Evolutionary conservation across 2,113 vertebrate species (phyloP).

Genomic region (Polypterus senegalus): DNA sequence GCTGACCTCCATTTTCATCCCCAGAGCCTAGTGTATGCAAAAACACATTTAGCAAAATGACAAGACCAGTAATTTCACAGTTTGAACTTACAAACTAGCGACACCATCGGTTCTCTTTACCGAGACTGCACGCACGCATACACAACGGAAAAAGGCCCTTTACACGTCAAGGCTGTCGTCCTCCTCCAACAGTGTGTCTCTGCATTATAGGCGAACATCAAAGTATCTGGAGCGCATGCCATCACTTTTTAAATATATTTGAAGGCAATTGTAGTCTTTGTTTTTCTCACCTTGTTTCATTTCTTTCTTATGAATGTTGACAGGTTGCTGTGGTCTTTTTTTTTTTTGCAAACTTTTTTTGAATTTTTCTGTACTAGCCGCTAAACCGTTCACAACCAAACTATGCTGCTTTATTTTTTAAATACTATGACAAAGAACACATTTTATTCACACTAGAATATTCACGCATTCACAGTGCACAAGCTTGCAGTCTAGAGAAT

Average conservation of each 20-base stretch:
- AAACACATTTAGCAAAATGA: slow-evolving; percentile 43
- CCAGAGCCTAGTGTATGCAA: slow-evolving; percentile 41
- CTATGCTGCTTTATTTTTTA: slow-evolving; percentile 71
- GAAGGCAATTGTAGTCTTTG: slow-evolving; percentile 44
- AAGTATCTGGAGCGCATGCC: slow-evolving; percentile 33
- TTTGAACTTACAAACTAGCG: slow-evolving; percentile 32
- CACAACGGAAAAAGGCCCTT: slow-evolving; percentile 15
- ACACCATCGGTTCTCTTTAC: slow-evolving; percentile 23
- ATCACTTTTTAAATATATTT: slow-evolving; percentile 13
- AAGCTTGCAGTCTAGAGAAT: slow-evolving; percentile 87
- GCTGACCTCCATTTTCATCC: slow-evolving; percentile 35
- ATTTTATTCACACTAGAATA: slow-evolving; percentile 77
- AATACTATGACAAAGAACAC: slow-evolving; percentile 87
- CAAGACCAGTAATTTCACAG: slow-evolving; percentile 47
- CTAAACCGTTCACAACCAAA: slow-evolving; percentile 81
- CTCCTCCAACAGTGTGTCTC: slow-evolving; percentile 17
- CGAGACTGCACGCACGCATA: slow-evolving; percentile 22
- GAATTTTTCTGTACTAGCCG: slow-evolving; percentile 58
- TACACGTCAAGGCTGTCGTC: slow-evolving; percentile 9
- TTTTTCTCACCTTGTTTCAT: slow-evolving; percentile 10
- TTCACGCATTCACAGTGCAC: slow-evolving; percentile 92
- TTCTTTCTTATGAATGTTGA: neutral
- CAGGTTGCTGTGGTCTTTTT: slow-evolving; percentile 1
- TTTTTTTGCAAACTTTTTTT: slow-evolving; percentile 46
- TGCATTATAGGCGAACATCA: slow-evolving; percentile 28